Conservation (phyloP, 2,113 vertebrate species). For the Aegotheles bennettii region DNA sequence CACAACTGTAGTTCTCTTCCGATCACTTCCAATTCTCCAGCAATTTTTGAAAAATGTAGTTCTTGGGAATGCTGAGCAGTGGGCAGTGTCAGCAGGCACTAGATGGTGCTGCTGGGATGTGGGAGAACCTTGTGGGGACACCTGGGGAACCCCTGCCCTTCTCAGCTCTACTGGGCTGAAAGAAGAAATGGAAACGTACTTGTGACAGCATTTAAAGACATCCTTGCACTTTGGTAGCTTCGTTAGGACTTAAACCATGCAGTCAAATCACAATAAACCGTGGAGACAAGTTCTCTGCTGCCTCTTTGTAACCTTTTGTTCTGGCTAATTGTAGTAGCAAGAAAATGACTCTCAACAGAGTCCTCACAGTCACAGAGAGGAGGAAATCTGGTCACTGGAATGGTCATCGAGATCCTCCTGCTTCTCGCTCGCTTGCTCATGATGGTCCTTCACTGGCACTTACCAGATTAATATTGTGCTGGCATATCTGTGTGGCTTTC, state of each 20-base stretch:
- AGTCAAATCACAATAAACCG: neutral
- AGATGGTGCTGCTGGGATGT: conserved; percentile 37
- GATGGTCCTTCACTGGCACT: neutral
- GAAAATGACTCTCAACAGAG: neutral
- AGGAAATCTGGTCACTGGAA: neutral
- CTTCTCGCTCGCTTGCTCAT: neutral
- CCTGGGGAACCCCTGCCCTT: neutral
- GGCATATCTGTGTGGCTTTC: neutral
- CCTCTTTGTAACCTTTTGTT: neutral
- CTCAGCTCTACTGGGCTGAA: neutral
- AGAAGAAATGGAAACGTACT: rapidly evolving
- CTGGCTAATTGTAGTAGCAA: neutral
- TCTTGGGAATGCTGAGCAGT: too few relatives aligned
- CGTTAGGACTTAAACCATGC: neutral
- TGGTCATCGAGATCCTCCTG: neutral
- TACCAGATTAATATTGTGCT: neutral
- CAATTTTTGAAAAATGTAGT: too few relatives aligned
- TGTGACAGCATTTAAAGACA: neutral
- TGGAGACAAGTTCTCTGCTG: neutral
- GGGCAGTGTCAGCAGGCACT: neutral
- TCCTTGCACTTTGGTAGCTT: neutral
- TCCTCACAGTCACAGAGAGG: neutral
- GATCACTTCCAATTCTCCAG: too few relatives aligned
- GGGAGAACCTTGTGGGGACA: neutral
- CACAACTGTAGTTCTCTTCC: too few relatives aligned